Percentiles rank a stretch among this genome's conserved stretches.
Conservation (phyloP, 2,888 invertebrate species). For the Aspidiotus destructor region DNA sequence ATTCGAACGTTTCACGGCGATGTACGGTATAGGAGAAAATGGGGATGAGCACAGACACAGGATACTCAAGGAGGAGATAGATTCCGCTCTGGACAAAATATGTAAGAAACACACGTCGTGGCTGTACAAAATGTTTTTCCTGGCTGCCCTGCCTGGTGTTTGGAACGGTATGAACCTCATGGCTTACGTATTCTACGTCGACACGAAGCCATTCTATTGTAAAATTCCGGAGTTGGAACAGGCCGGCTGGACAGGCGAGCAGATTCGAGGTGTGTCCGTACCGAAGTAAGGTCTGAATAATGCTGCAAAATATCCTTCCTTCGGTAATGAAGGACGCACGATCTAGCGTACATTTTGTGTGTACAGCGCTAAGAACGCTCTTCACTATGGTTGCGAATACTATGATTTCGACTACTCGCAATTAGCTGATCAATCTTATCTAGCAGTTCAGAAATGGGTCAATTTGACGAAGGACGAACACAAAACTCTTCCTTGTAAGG, state of each 20-base stretch:
- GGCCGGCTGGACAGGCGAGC: slow-evolving; percentile 46
- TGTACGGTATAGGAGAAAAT: too few relatives aligned
- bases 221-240: slow-evolving; percentile 42
- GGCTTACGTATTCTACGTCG: slow-evolving; percentile 48
- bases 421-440: neutral
- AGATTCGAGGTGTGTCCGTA: slow-evolving; percentile 44
- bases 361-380: too few relatives aligned
- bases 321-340: too few relatives aligned
- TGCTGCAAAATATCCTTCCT: too few relatives aligned
- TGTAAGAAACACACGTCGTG: slow-evolving; percentile 10
- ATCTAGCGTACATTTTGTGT: too few relatives aligned
- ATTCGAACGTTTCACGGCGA: too few relatives aligned
- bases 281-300: slow-evolving; percentile 36
- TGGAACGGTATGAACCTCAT: slow-evolving; percentile 50
- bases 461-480: neutral
- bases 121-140: slow-evolving; percentile 35
- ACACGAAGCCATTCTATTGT: slow-evolving; percentile 46
- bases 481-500: neutral
- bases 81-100: slow-evolving; percentile 16
- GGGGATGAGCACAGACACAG: too few relatives aligned
- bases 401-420: slow-evolving; percentile 3
- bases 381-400: neutral
- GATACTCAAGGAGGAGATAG: neutral
- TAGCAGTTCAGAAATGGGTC: neutral
- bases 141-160: slow-evolving; percentile 39